Base-by-base conservation (phyloP, 1,140 invertebrate species). In the Drosophila virilis region DNA sequence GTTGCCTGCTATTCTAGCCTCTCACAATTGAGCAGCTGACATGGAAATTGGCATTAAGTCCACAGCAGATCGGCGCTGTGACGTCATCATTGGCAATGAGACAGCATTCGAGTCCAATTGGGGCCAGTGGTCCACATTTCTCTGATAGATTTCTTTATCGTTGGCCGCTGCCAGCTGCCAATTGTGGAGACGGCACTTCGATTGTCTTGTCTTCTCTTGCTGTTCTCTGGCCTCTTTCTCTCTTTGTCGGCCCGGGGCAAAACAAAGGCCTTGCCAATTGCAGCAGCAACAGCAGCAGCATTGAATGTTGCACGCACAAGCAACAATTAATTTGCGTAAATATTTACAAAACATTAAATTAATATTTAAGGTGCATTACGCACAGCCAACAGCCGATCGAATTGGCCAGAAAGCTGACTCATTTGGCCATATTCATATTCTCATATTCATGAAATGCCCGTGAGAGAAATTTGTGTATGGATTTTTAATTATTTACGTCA, bases 261-360 rank as follows among this genome's bases (percentile, higher is more conserved):
- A 76, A 80, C 45, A 32, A 70, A 77, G 62, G 28, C 57, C 13
- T 51, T 66, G 42, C 66, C 33, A 52, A 42, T 51, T 71, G 43
- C 73, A 61, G 81, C 40, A 65, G 68, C 52, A 61, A 77, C 40
- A 65, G 68, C 52, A 43, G 28, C 50, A 17, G 9, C 22, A 28
- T 5, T 28, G 22, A 28, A 5, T 28, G 43, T 59, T 72, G 62
- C 50, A 45, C 51, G 32, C 40, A 74, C 60, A 77, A 74, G 58
- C 58, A 64, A 67, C 66, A 68, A 79, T 74, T 78, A 88, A 82
- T 86, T 75, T 77, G 59, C 77, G 79, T 79, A 82, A 86, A 86
- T 86, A 88, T 86, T 86, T 83, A 79, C 73, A 77, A 61, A 55
- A 67, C 68, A 71, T 76, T 58, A 52, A 85, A 74, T 84, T 84